Evolutionary conservation across 2,888 invertebrate species (phyloP), one percentile per base, ranked within the genome.

Genomic region (Volucella inanis): DNA sequence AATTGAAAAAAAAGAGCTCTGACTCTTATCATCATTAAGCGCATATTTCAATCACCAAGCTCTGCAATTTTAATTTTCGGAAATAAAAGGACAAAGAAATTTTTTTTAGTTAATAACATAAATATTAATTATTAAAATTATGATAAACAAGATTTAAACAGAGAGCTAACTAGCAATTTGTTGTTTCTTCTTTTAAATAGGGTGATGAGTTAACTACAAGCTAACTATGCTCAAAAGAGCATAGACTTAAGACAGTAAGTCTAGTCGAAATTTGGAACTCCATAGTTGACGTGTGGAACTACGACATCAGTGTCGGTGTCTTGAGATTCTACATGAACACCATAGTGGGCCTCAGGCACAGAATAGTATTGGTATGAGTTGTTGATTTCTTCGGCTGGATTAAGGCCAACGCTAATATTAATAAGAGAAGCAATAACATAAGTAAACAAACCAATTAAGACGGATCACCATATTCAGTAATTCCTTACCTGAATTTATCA

Each of bases 261-360:
- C 6, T 31, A 31, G 18, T 55, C 8, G 54, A 74, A 83, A 18
- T 83, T 68, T 12, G 83, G 83, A 47, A 79, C 74, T 41, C 83
- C 78, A 43, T 83, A 83, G 11, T n/a, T 38, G 9, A 8, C n/a
- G 9, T 83, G 83, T 2, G 83, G 83, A 2, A 43, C 64, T 3
- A 70, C 55, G 31, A 55, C 59, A 41, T 52, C 65, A 18, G 65
- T 59, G 14, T 59, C 54, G 41, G 81, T 50, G 10, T 39, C 61
- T 11, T 71, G 59, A 39, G 61, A 12, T 18, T 6, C 6, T 8
- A 9, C 0, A 8, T 31, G 6, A n/a, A 4, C 45, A 3, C 2
- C 49, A 3, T 67, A 2, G 50, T 8, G 14, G 11, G 6, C 31
- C 2, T 31, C 61, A 0, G 31, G 41, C 6, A 54, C 43, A 1